Conservation (phyloP, 2,113 vertebrate genomes). For the Lagopus leucura region DNA sequence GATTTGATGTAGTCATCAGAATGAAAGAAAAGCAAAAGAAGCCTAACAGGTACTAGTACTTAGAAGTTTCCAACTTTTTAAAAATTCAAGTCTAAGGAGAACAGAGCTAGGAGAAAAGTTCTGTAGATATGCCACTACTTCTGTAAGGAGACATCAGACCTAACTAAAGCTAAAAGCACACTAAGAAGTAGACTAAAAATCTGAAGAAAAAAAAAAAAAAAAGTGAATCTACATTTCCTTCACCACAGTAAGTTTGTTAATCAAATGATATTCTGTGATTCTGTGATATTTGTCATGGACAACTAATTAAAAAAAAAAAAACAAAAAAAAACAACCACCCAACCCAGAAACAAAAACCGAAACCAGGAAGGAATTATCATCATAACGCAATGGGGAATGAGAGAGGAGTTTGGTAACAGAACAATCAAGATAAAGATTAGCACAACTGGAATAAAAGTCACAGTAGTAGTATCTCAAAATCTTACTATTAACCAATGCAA, state of each 20-base stretch:
- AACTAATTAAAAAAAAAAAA: not conserved
- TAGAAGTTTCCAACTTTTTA: not conserved
- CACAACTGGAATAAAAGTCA: not conserved
- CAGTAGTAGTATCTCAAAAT: not conserved
- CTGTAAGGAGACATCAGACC: not conserved
- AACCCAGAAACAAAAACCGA: not conserved
- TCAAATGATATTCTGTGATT: not conserved
- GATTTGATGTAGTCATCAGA: not conserved
- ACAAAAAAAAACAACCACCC: not conserved
- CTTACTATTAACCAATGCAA: not conserved
- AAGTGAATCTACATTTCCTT: not conserved
- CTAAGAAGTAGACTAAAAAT: not conserved
- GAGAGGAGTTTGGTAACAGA: not conserved
- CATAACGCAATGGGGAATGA: not conserved
- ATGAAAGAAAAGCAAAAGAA: not conserved
- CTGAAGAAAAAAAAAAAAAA: not conserved
- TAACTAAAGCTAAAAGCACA: not conserved
- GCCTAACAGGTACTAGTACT: not conserved
- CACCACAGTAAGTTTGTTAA: not conserved
- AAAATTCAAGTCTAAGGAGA: not conserved
- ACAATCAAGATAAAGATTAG: not conserved
- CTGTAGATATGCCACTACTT: not conserved
- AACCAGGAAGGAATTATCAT: not conserved
- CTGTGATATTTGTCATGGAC: not conserved
- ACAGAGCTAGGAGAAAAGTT: not conserved